Conservation (phyloP, 2,888 invertebrate species). For the Oithona nana region DNA sequence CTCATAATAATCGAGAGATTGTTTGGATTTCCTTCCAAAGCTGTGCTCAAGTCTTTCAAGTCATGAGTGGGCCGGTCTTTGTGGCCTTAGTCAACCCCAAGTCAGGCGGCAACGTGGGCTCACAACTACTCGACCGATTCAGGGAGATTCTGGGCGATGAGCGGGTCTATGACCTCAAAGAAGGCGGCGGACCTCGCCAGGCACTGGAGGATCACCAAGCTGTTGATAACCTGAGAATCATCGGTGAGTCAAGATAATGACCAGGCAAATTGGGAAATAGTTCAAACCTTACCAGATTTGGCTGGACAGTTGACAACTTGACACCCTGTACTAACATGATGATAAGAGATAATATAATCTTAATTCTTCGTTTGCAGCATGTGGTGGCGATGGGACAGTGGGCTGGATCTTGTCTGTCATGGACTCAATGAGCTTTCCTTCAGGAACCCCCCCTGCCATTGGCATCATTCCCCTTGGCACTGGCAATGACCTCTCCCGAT, state of each 20-base stretch:
- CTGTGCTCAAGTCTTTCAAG: too few relatives aligned
- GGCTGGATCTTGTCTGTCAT: slow-evolving; percentile 93
- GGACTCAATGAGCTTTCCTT: slow-evolving; percentile 63
- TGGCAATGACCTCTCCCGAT: slow-evolving; percentile 86
- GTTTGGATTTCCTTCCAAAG: too few relatives aligned
- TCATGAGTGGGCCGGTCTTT: slow-evolving; percentile 5
- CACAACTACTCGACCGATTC: background rate
- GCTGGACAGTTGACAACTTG: too few relatives aligned
- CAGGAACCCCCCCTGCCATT: slow-evolving; percentile 53
- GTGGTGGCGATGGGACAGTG: slow-evolving; percentile 95
- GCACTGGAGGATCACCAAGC: slow-evolving; percentile 7
- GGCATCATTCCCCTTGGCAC: slow-evolving; percentile 90
- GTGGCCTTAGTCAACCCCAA: slow-evolving; percentile 11
- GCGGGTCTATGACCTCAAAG: slow-evolving; percentile 5
- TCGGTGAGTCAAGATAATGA: slow-evolving; percentile 5
- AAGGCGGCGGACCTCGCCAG: slow-evolving; percentile 6
- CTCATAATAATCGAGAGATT: too few relatives aligned
- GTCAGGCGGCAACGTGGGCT: slow-evolving; percentile 8
- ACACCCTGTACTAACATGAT: too few relatives aligned
- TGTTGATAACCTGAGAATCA: slow-evolving; percentile 10
- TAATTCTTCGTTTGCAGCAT: slow-evolving; percentile 45
- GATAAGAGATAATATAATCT: too few relatives aligned
- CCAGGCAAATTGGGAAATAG: too few relatives aligned
- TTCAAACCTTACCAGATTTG: too few relatives aligned
- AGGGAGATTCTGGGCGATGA: slow-evolving; percentile 9